Percentiles rank a stretch among this genome's conserved stretches.
Evolutionary conservation across 2,888 invertebrate genomes (phyloP).

Genomic region (Corbicula japonica): DNA sequence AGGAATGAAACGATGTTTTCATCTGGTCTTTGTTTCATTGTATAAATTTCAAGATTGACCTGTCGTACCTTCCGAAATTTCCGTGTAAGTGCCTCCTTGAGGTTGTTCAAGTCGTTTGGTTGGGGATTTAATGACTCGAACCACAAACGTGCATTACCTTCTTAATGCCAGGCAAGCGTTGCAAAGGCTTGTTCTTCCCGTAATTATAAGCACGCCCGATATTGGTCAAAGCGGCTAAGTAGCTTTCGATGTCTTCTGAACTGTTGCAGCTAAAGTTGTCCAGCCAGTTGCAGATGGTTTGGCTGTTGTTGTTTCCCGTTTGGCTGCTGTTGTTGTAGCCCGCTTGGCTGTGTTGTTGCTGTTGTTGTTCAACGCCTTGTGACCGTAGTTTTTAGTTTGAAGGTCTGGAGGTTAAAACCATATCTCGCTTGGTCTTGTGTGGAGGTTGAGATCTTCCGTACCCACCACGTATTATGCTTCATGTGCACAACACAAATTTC

Average conservation of each 20-base stretch:
- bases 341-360: neutral
- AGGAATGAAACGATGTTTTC: neutral
- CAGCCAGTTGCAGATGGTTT: neutral
- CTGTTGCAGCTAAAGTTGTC: constrained; percentile 10
- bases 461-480: no score
- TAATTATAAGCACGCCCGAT: constrained; percentile 1
- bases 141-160: constrained; percentile 5
- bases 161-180: neutral
- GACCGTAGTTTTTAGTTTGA: constrained; percentile 19
- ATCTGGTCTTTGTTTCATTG: neutral
- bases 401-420: constrained; percentile 7
- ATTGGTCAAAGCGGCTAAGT: constrained; percentile 20
- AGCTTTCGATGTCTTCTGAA: constrained; percentile 14
- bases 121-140: neutral
- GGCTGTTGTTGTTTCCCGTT: neutral
- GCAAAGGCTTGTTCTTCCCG: neutral
- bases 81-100: neutral
- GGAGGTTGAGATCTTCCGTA: neutral
- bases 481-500: no score
- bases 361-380: neutral
- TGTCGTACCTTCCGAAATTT: neutral
- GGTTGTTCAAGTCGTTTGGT: neutral
- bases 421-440: neutral
- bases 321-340: neutral
- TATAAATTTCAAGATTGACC: neutral